Evolutionary conservation across 2,888 invertebrate genomes (phyloP), one percentile per base, ranked within the genome.

Genomic region (Stenoptilia bipunctidactyla): DNA sequence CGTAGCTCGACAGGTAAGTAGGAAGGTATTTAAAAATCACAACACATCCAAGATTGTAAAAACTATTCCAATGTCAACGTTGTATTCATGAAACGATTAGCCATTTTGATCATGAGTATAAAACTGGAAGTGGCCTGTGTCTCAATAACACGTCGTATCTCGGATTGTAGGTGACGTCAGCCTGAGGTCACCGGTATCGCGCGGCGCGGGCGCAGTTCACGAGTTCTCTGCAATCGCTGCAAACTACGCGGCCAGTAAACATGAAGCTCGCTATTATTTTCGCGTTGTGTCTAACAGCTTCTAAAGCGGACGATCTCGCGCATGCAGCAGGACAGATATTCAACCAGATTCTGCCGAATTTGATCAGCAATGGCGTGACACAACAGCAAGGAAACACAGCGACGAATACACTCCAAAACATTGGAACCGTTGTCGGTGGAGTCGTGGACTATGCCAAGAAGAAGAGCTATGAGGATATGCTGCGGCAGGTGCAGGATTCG

Each of bases 361-460:
- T 83, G 27, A 77, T 83, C 45, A 47, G 58, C 39, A 80, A 82
- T 51, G 61, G 63, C 5, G 73, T 73, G 30, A 74, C 70, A 1
- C 65, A 69, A 1, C 75, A 72, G 47, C 69, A 75, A 45, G 80
- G 77, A 2, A 79, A 77, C 56, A 64, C 66, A 2, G 77, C 79
- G 0, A 56, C 61, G 1, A 83, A 83, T 48, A 80, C 83, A 0
- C 52, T 83, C 0, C 66, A 68, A 27, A 70, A 74, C 45, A 82
- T 83, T 43, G 83, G 83, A 1, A 77, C 82, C 0, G 83, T 83
- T 1, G 83, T 83, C 5, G 77, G 83, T 1, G 83, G 83, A 36
- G 83, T 82, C 1, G 79, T 82, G 0, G 80, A 83, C 56, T 83
- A 80, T 49, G 73, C 79, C 2, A 76, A 79, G 54, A 83, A 77